Base-by-base conservation (phyloP, 2,888 invertebrate species). In the Zootermopsis nevadensis region DNA sequence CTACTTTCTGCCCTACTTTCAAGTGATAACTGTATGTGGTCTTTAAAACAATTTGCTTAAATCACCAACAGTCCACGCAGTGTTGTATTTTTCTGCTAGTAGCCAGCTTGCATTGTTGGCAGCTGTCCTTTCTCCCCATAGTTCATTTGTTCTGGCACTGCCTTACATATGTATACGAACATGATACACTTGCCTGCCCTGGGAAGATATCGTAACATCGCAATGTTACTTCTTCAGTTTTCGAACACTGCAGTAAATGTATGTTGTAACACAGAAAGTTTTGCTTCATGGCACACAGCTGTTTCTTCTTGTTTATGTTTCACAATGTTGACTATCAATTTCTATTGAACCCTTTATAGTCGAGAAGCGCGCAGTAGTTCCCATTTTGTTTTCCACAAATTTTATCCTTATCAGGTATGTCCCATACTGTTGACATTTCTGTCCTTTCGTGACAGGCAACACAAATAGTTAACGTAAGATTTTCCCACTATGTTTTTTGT, bases 111-210 rank as follows among this genome's bases (percentile, higher is more conserved):
- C 60, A 27, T 60, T 60, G 60, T 60, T 60, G 27, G 60, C 60
- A 60, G 60, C 60, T 27, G 27, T n/a, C 60, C 27, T 60, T n/a
- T 27, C 24, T 55, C 27, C n/a, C 12, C 60, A 60, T 60, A 60
- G n/a, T 60, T 60, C 27, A 60, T 27, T n/a, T 74, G n/a, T 74
- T 42, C 74, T 74, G 74, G 74, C 38, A 19, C 31, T 66, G 80
- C 80, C 80, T 80, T 80, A 66, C 55, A 80, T 67, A 80, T 31
- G 80, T 80, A 80, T 80, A 80, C 80, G 80, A 80, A 80, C 27
- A 66, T 66, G 22, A 67, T 80, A n/a, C 24, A n/a, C 2, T 60
- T 60, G 74, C 74, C 27, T 74, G 74, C 38, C 35, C 24, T 33
- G 74, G 33, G 22, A 30, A 33, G 33, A 69, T 6, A 69, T 60